Evolutionary conservation across 2,888 invertebrate species (phyloP), one percentile per base, ranked within the genome.

Genomic region (Phymatocera aterrima): DNA sequence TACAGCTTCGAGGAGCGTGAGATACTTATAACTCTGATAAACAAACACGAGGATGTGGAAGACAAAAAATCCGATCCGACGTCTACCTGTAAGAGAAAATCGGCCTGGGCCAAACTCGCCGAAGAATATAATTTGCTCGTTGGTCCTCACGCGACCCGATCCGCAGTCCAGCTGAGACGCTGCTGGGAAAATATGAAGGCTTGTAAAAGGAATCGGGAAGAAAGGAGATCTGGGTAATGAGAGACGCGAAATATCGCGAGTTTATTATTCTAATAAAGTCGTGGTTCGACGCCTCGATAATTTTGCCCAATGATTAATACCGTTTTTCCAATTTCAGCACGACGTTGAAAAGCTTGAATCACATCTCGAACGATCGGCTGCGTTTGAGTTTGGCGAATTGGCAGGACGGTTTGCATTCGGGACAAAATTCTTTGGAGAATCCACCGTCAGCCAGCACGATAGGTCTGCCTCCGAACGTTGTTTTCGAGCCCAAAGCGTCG

Each of bases 161-260:
- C 87, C 0, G 82, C 84, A 0, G 81, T 86, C 6, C 87, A 87
- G 51, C 77, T 87, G 2, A 81, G 86, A 74, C 85, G 87, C 68
- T 87, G 87, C 48, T 87, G 87, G 87, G 87, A 87, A 77, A 87
- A 87, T 78, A 87, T 87, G 87, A 87, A 87, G 74, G 85, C 86
- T 10, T 85, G 85, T 75, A 87, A 86, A 77, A 83, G 84, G 68
- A 86, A 84, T 82, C 84, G 87, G 6, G 87, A 87, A n/a, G 86
- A 85, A 37, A 83, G 81, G n/a, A 83, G 81, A 54, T 70, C 81
- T 0, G 81, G 85, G 85, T 85, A 81, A 84, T n/a, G n/a, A n/a
- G n/a, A n/a, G 28, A 8, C 10, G 8, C 3, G 51, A n/a, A n/a
- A n/a, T n/a, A n/a, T n/a, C n/a, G n/a, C n/a, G n/a, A n/a, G n/a